phyloP scores from a whole-genome alignment of 2,797 vertebrate genomes.

The Neostethus bicornis region DNA sequence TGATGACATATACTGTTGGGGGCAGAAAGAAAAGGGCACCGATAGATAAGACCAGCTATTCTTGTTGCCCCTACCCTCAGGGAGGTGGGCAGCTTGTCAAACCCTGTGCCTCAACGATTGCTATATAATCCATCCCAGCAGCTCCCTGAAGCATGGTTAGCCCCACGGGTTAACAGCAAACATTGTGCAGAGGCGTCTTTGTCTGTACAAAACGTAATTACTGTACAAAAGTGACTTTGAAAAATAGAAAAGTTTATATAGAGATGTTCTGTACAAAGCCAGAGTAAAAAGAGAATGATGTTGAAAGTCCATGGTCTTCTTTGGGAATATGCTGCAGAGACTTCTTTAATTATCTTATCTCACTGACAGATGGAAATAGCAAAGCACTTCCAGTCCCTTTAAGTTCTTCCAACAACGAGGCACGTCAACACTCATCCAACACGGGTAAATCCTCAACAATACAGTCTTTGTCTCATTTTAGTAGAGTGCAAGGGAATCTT shows the following conservation, averaged over 20 bases:
- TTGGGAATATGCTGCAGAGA: conserved; percentile 59
- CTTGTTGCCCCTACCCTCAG: conserved; percentile 37
- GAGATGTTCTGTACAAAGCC: conserved; percentile 1
- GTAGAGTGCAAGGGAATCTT: conserved; percentile 8
- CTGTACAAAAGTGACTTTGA: conserved; percentile 16
- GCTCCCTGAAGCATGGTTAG: conserved; percentile 35
- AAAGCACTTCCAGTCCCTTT: conserved; percentile 28
- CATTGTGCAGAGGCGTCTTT: conserved; percentile 7
- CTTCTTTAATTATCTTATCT: conserved; percentile 71
- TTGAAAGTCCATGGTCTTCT: conserved; percentile 57
- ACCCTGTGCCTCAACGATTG: conserved; percentile 64
- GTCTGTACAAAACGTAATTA: conserved; percentile 18
- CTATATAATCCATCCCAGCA: conserved; percentile 70
- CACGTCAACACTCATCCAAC: conserved; percentile 60
- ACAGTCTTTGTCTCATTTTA: conserved; percentile 29
- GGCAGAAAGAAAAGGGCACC: neutral
- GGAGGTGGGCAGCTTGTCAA: conserved; percentile 42
- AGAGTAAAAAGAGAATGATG: conserved; percentile 26
- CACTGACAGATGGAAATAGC: conserved; percentile 75
- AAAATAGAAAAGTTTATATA: conserved; percentile 9
- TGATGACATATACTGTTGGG: conserved; percentile 27
- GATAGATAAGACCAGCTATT: conserved; percentile 38
- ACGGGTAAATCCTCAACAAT: conserved; percentile 19
- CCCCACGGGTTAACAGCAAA: conserved; percentile 48
- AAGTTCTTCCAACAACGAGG: conserved; percentile 43